phyloP scores from a whole-genome alignment of 2,797 vertebrate species.

The Garrulus glandarius region DNA sequence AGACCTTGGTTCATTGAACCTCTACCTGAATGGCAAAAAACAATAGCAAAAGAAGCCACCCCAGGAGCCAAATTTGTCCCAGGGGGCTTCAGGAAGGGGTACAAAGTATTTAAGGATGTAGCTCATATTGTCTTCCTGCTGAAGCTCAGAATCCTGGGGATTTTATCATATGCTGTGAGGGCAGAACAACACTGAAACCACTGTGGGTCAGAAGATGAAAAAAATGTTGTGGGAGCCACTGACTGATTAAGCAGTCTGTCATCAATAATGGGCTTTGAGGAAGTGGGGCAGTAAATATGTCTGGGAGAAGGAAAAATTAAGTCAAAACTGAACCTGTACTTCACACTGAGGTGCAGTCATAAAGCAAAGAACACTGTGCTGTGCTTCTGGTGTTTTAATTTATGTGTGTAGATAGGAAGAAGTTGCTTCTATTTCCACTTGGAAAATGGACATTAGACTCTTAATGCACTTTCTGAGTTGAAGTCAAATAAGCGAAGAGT shows the following conservation, averaged over 20 bases:
- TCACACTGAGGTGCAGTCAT: neutral
- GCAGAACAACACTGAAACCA: neutral
- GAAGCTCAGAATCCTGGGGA: neutral
- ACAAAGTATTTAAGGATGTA: neutral
- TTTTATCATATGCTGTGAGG: neutral
- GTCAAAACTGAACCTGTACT: neutral
- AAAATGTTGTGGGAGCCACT: neutral
- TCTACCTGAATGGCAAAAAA: neutral
- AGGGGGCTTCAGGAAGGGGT: neutral
- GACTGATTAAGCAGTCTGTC: neutral
- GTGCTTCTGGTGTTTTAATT: neutral
- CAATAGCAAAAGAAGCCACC: neutral
- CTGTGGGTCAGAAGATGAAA: neutral
- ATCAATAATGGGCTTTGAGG: neutral
- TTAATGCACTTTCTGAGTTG: neutral
- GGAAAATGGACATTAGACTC: constrained; percentile 9
- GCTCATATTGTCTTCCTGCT: neutral
- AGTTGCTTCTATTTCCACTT: constrained; percentile 16
- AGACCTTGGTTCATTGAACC: neutral
- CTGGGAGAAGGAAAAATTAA: neutral
- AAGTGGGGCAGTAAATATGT: neutral
- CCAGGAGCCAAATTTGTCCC: neutral
- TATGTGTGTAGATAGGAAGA: neutral
- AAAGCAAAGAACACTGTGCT: neutral
- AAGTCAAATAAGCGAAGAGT: constrained; percentile 15